phyloP scores from a whole-genome alignment of 2,797 vertebrate genomes.

The Sphaeramia orbicularis region DNA sequence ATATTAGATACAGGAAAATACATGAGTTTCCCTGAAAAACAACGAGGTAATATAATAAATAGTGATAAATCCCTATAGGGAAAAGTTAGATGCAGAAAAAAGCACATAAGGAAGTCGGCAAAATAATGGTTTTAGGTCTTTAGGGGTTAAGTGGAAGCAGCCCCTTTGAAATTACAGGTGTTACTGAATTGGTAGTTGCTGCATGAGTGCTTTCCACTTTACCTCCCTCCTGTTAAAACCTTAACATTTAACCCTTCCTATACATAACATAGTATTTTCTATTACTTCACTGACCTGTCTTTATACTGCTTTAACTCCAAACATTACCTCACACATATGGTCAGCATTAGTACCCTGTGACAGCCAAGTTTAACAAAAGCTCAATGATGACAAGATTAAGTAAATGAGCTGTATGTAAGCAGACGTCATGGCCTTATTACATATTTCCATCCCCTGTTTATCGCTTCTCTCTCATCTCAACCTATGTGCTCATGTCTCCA shows the following conservation, averaged over 20 bases:
- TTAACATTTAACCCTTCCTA: neutral
- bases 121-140: no score
- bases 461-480: slow-evolving; percentile 6
- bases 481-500: neutral
- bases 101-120: no score
- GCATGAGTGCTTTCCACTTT: neutral
- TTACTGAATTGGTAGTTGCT: slow-evolving; percentile 2
- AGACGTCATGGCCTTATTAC: slow-evolving; percentile 2
- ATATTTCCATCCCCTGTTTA: slow-evolving; percentile 7
- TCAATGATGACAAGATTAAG: slow-evolving; percentile 6
- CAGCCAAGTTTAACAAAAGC: neutral
- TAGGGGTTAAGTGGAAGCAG: slow-evolving; percentile 11
- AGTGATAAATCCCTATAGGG: no score
- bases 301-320: slow-evolving; percentile 8
- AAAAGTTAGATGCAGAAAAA: no score
- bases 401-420: slow-evolving; percentile 4
- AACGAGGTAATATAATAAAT: no score
- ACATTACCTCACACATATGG: slow-evolving; percentile 26
- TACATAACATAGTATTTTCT: neutral
- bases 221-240: no score
- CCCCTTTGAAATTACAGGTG: neutral
- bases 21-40: no score
- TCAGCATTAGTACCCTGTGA: slow-evolving; percentile 5
- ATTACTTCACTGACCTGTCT: slow-evolving; percentile 4
- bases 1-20: no score